phyloP scores from a whole-genome alignment of 2,888 invertebrate species.

The Sarcophaga subvicina region DNA sequence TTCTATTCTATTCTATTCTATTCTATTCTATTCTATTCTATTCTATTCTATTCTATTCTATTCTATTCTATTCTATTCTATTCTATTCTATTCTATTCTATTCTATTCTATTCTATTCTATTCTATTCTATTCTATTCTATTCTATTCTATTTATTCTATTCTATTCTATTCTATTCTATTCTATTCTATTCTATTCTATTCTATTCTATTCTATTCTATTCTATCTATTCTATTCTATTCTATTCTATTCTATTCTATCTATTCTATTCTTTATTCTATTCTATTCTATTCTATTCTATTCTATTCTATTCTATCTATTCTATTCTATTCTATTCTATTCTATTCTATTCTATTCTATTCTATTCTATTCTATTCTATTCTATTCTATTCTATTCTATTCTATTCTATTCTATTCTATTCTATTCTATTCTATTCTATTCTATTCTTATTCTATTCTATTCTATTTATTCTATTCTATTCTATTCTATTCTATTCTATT shows the following conservation, averaged over 20 bases:
- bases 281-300: slow-evolving; percentile 23
- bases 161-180: slow-evolving; percentile 23
- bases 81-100: slow-evolving; percentile 21
- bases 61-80: slow-evolving; percentile 22
- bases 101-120: slow-evolving; percentile 20
- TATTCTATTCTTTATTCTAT: slow-evolving; percentile 16
- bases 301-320: slow-evolving; percentile 23
- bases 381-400: slow-evolving; percentile 23
- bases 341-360: slow-evolving; percentile 28
- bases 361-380: slow-evolving; percentile 23
- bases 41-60: slow-evolving; percentile 27
- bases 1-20: slow-evolving; percentile 37
- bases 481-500: slow-evolving; percentile 21
- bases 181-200: slow-evolving; percentile 23
- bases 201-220: slow-evolving; percentile 23
- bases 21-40: slow-evolving; percentile 32
- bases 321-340: slow-evolving; percentile 17
- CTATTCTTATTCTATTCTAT: slow-evolving; percentile 20
- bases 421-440: slow-evolving; percentile 23
- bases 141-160: slow-evolving; percentile 23
- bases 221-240: slow-evolving; percentile 25
- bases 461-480: slow-evolving; percentile 19
- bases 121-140: slow-evolving; percentile 23
- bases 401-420: slow-evolving; percentile 23
- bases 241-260: slow-evolving; percentile 12